Conservation (phyloP, 2,797 vertebrate genomes). For the Argya squamiceps region DNA sequence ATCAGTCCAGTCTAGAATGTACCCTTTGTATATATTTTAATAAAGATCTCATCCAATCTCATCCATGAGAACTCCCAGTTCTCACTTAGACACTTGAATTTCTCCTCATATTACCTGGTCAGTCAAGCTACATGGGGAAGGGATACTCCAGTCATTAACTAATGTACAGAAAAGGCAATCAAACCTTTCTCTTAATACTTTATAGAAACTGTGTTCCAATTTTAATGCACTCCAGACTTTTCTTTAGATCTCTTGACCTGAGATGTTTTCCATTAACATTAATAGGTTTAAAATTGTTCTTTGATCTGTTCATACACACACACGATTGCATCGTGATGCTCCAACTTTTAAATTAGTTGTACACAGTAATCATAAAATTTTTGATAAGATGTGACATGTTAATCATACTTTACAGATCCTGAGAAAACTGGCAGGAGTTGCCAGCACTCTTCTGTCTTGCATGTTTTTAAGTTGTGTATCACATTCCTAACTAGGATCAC, state of each 20-base stretch:
- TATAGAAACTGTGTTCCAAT: neutral
- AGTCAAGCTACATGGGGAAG: neutral
- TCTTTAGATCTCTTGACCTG: constrained; percentile 29
- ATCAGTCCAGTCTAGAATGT: neutral
- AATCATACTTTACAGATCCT: constrained; percentile 34
- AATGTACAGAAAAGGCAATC: neutral
- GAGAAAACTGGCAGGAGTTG: neutral
- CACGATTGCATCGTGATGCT: neutral
- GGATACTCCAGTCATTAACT: neutral
- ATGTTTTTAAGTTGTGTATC: neutral
- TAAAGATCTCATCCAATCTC: neutral
- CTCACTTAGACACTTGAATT: neutral
- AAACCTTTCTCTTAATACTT: neutral
- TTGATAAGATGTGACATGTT: constrained; percentile 55
- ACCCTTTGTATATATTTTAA: neutral
- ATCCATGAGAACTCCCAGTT: neutral
- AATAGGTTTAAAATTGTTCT: constrained; percentile 52
- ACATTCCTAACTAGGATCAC: neutral
- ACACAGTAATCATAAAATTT: constrained; percentile 13
- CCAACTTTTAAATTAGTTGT: constrained; percentile 28
- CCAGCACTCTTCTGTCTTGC: constrained; percentile 22
- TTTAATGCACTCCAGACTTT: constrained; percentile 1
- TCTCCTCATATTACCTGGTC: neutral
- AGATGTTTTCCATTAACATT: constrained; percentile 29
- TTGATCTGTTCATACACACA: constrained; percentile 39